phyloP scores from a whole-genome alignment of 2,113 vertebrate genomes.

The Heterocephalus glaber region DNA sequence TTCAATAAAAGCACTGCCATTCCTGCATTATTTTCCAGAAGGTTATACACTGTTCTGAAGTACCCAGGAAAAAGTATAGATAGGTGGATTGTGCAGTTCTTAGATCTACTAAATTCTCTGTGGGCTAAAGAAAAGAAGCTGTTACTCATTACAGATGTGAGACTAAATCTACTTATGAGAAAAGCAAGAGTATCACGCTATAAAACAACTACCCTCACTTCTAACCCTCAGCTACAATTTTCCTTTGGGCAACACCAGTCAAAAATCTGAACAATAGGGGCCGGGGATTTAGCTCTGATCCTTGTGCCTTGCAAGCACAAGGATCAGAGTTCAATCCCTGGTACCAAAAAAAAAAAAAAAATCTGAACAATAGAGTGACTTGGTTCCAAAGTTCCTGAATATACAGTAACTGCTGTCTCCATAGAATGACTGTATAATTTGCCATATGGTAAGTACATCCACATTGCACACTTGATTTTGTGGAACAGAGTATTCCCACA shows the following conservation, averaged over 20 bases:
- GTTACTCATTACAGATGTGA: slow-evolving; percentile 17
- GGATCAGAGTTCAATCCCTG: no score
- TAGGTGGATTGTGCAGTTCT: neutral
- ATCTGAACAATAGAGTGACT: neutral
- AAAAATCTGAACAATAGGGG: slow-evolving; percentile 42
- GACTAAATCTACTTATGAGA: neutral
- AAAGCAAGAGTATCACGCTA: neutral
- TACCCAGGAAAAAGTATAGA: neutral
- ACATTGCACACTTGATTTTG: slow-evolving; percentile 1
- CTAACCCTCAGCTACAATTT: neutral
- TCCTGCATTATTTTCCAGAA: neutral
- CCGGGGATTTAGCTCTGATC: no score
- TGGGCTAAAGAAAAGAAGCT: neutral
- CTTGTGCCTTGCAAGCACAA: no score
- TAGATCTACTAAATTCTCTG: neutral
- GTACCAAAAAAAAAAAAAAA: no score
- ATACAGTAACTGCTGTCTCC: neutral
- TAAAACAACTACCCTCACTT: neutral
- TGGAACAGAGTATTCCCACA: slow-evolving; percentile 8
- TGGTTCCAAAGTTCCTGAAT: neutral
- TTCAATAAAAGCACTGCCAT: slow-evolving; percentile 28
- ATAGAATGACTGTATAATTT: slow-evolving; percentile 3
- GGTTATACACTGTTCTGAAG: neutral
- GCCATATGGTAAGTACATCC: neutral
- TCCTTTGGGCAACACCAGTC: neutral